Evolutionary conservation across 2,113 vertebrate species (phyloP).

Genomic region (Eurystomus gularis): DNA sequence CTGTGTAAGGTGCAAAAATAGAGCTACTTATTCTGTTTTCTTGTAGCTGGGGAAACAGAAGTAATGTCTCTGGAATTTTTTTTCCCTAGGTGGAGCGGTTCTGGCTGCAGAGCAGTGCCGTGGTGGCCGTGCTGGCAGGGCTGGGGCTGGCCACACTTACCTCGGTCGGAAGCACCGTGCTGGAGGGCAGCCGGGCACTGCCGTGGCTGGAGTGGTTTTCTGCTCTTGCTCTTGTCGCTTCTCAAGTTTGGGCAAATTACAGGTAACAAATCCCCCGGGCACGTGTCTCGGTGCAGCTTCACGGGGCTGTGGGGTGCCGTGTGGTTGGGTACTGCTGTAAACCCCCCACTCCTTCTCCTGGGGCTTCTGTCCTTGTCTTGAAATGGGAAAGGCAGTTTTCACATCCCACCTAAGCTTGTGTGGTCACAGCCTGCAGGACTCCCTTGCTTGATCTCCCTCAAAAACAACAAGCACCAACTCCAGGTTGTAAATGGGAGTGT

Average conservation of each 20-base stretch:
- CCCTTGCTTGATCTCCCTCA: background rate
- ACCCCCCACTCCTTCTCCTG: background rate
- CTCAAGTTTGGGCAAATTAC: slow-evolving; percentile 84
- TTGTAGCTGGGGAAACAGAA: background rate
- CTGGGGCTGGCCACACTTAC: slow-evolving; percentile 77
- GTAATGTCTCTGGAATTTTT: background rate
- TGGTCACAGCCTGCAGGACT: background rate
- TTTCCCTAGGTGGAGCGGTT: slow-evolving; percentile 89
- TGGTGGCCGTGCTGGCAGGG: slow-evolving; percentile 89
- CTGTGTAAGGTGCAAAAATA: background rate
- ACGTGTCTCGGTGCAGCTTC: fast-evolving
- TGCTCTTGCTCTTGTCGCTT: slow-evolving; percentile 76
- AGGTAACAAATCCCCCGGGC: slow-evolving; percentile 71
- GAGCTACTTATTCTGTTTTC: background rate
- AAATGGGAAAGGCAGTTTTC: background rate
- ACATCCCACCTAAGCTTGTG: background rate
- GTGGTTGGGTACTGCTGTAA: background rate
- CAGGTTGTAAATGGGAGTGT: background rate
- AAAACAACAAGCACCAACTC: background rate
- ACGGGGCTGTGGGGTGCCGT: fast-evolving
- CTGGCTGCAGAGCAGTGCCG: slow-evolving; percentile 93
- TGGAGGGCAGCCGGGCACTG: slow-evolving; percentile 60
- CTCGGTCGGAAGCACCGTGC: slow-evolving; percentile 55
- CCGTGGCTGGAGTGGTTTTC: slow-evolving; percentile 81
- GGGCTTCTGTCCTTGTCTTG: background rate